These are phyloP conservation scores for Leuciscus idus DNA, from an alignment of 2,113 vertebrate species.

Conservation along the genomic window DNA sequence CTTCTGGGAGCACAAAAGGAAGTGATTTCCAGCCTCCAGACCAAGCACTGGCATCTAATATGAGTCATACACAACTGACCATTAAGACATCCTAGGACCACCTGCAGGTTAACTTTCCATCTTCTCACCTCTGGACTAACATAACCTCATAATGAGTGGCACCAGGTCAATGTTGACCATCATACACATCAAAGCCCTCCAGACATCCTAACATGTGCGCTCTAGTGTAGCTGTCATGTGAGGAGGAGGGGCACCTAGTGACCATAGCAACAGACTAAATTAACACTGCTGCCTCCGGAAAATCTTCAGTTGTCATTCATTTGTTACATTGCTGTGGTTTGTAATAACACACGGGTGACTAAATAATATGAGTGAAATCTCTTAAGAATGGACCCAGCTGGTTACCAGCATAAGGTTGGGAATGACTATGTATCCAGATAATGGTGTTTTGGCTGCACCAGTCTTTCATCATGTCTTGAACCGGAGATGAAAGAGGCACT, in stretches of 20 bases:
- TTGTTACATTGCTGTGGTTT: slow-evolving; percentile 20
- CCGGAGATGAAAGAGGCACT: slow-evolving; percentile 35
- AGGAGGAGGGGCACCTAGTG: slow-evolving; percentile 27
- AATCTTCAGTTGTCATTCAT: slow-evolving; percentile 26
- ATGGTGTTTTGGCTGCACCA: slow-evolving; percentile 11
- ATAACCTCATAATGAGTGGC: slow-evolving; percentile 1
- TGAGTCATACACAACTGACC: not conserved
- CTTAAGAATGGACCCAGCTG: not conserved
- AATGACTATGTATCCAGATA: slow-evolving; percentile 6
- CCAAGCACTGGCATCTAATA: not conserved
- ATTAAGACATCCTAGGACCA: not conserved
- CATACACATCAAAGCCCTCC: not conserved
- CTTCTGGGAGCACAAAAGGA: slow-evolving; percentile 20
- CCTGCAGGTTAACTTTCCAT: not conserved
- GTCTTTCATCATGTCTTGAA: slow-evolving; percentile 48
- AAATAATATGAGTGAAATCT: not conserved
- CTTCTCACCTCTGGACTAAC: not conserved
- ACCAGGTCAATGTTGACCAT: slow-evolving; percentile 3
- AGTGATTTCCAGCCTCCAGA: slow-evolving; percentile 18
- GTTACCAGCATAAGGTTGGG: slow-evolving; percentile 15
- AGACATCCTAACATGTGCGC: not conserved
- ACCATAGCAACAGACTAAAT: slow-evolving; percentile 34
- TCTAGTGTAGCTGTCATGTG: not conserved
- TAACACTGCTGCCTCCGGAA: slow-evolving; percentile 19
- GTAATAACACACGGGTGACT: not conserved